Evolutionary conservation across 2,797 vertebrate genomes (phyloP).

Genomic region (Mormyrops boulengeri): DNA sequence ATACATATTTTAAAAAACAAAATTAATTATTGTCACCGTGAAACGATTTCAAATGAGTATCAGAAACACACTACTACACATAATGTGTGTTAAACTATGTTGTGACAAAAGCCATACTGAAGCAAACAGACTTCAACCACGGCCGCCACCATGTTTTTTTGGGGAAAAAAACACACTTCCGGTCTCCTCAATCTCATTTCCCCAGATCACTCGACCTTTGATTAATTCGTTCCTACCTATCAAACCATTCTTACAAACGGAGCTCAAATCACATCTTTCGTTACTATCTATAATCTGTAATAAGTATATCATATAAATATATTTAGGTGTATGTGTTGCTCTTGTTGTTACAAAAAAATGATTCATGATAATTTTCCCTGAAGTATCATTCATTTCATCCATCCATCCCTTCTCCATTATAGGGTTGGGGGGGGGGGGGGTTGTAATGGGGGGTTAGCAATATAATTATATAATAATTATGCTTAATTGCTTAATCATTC

Average conservation of each 20-base stretch:
- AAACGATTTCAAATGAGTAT: neutral
- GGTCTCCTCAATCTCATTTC: neutral
- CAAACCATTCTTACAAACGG: neutral
- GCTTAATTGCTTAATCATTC: neutral
- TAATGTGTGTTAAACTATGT: neutral
- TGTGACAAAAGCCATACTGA: neutral
- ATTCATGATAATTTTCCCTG: neutral
- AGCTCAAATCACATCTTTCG: neutral
- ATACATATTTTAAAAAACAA: neutral
- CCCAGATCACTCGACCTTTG: neutral
- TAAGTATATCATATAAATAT: neutral
- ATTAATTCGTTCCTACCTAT: slow-evolving; percentile 8
- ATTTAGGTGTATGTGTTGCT: neutral
- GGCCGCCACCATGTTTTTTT: slow-evolving; percentile 29
- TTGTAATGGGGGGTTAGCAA: neutral
- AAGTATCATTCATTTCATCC: neutral
- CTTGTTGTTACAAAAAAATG: neutral
- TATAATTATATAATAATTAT: neutral
- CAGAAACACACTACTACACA: neutral
- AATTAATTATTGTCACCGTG: neutral
- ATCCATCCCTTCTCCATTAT: neutral
- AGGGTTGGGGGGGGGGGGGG: neutral
- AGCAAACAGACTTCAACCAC: neutral
- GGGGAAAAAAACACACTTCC: neutral
- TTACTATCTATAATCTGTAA: neutral